Evolutionary conservation across 2,113 vertebrate genomes (phyloP).

Genomic region (Clarias macrocephalus): DNA sequence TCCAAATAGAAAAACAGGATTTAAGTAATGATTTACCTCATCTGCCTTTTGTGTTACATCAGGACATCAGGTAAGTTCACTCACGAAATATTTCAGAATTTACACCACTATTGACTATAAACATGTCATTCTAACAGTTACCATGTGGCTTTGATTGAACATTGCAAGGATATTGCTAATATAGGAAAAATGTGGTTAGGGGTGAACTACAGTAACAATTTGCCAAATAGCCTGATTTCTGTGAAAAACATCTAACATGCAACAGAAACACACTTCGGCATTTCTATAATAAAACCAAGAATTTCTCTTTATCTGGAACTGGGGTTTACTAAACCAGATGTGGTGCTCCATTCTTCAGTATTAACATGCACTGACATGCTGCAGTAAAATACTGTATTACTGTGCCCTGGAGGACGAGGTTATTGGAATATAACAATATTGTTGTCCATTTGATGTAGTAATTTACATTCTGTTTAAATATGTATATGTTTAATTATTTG

Average conservation of each 20-base stretch:
- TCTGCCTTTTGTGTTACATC: constrained; percentile 58
- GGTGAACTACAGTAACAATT: background rate
- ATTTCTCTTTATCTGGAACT: background rate
- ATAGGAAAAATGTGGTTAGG: background rate
- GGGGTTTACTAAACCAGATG: background rate
- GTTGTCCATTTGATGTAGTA: background rate
- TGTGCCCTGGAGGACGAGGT: no score
- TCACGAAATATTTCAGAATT: background rate
- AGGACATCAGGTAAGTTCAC: constrained; percentile 64
- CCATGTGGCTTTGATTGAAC: background rate
- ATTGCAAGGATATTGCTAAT: background rate
- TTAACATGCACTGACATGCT: background rate
- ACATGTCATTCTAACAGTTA: background rate
- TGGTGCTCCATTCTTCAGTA: background rate
- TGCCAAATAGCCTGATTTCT: background rate
- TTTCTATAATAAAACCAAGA: background rate
- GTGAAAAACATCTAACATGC: background rate
- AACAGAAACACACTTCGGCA: background rate
- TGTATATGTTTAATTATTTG: no score
- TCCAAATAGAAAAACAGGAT: constrained; percentile 42
- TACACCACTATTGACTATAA: background rate
- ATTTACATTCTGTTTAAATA: background rate
- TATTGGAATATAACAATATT: background rate
- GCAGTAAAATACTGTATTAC: background rate
- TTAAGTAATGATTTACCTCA: constrained; percentile 59